phyloP scores from a whole-genome alignment of 2,888 invertebrate genomes.

The Stenotaenia linearis region DNA sequence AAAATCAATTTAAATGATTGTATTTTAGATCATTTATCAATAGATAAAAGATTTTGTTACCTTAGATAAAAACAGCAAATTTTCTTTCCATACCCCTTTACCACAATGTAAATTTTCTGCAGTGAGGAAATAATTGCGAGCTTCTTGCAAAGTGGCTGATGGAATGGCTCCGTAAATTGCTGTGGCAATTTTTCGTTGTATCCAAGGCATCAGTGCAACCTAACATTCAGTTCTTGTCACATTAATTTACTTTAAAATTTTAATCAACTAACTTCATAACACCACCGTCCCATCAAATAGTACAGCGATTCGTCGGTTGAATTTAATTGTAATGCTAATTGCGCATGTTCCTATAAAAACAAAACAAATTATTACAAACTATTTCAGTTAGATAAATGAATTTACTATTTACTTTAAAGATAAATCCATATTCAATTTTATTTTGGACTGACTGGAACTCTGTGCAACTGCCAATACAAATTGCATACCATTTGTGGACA shows the following conservation, averaged over 20 bases:
- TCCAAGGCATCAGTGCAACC: constrained; percentile 58
- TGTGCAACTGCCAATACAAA: constrained; percentile 58
- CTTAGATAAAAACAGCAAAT: constrained; percentile 55
- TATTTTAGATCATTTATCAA: not conserved
- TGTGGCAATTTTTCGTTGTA: constrained; percentile 61
- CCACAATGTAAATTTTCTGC: constrained; percentile 51
- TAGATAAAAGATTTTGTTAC: constrained; percentile 29
- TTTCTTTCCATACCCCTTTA: constrained; percentile 53
- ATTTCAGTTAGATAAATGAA: not conserved
- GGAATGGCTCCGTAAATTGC: constrained; percentile 62
- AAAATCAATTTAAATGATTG: not conserved
- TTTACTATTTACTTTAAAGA: constrained; percentile 53
- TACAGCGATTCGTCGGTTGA: constrained; percentile 59
- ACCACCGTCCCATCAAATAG: constrained; percentile 65
- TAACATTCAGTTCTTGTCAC: constrained; percentile 39
- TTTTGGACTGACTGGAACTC: constrained; percentile 59
- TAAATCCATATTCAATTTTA: constrained; percentile 59
- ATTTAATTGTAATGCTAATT: constrained; percentile 57
- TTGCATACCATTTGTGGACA: constrained; percentile 68
- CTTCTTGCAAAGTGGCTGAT: constrained; percentile 57
- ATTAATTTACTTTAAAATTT: not conserved
- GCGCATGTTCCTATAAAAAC: constrained; percentile 56
- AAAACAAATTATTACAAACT: no score
- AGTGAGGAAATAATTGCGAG: constrained; percentile 54
- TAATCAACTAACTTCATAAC: constrained; percentile 54